A percentile compares a stretch with the other conserved stretches of the same genome.
Conservation (phyloP, 2,888 invertebrate genomes). For the Acanthosepion pharaonis region DNA sequence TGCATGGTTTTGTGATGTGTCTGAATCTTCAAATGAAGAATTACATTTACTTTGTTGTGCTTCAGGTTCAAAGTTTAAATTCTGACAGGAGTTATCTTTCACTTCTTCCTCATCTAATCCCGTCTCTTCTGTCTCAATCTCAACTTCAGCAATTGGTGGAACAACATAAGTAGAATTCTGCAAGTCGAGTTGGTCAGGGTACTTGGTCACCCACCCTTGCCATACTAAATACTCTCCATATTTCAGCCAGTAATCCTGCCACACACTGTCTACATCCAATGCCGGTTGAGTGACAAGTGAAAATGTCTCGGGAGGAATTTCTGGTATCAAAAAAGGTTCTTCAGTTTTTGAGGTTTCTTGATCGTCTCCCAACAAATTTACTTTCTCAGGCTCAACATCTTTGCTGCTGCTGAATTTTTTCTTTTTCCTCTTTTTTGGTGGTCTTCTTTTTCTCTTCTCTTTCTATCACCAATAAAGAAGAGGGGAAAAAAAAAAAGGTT, state of each 20-base stretch:
- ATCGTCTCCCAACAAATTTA: too few relatives aligned
- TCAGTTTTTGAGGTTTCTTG: not conserved
- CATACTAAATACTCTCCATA: constrained; percentile 69
- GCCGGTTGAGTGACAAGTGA: not conserved
- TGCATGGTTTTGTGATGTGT: not conserved
- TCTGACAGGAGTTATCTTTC: not conserved
- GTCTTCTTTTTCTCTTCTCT: not conserved
- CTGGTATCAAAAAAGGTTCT: not conserved
- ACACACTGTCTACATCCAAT: constrained; percentile 59
- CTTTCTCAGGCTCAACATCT: not conserved
- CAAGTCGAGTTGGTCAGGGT: constrained; percentile 67
- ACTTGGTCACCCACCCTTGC: constrained; percentile 70
- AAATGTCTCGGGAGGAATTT: not conserved
- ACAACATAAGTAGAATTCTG: constrained; percentile 53
- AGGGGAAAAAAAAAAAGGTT: not conserved
- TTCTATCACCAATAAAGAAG: not conserved
- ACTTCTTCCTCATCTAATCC: not conserved
- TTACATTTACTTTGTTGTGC: not conserved
- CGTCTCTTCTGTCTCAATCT: constrained; percentile 54
- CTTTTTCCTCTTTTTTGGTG: not conserved
- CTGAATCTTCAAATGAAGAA: not conserved
- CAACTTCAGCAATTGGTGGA: constrained; percentile 61
- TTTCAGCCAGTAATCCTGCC: constrained; percentile 68
- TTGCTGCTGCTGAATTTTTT: not conserved
- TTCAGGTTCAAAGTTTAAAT: not conserved